Evolutionary conservation across 2,797 vertebrate species (phyloP), one percentile per base, ranked within the genome.

Genomic region (Mormyrus proboscirostris): DNA sequence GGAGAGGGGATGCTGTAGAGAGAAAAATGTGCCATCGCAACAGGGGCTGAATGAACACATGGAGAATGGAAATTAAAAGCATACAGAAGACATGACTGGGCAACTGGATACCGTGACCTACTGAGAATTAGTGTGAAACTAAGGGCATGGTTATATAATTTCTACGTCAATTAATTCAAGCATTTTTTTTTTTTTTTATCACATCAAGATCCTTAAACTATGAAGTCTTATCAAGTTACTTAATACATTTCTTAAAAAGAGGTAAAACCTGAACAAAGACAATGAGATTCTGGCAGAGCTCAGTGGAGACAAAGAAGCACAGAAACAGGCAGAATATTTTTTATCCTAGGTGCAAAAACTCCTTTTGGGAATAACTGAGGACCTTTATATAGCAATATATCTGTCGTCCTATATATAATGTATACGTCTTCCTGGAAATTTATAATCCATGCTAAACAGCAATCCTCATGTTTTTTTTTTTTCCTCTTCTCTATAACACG

Each of bases 101-200:
- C 94, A 96, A 93, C 93, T 95, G 93, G 95, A 94, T 95, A 91
- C 86, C 92, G 90, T 94, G 93, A 95, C 91, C 95, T 97, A 95
- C 95, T 91, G 93, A 92, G 92, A 92, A 94, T 95, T 94, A 94
- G 92, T 93, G 91, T 89, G 93, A 93, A 92, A 90, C 91, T 91
- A 94, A 91, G 1, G 65, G 90, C 94, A 95, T 94, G 95, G 94
- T 95, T 93, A 94, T 94, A 96, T 95, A 93, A 93, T 94, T 93
- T 95, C 94, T 93, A 93, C 95, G 94, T 94, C 95, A 95, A 95
- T 94, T 95, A 94, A 96, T 95, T 96, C 95, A 95, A 94, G 94
- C 94, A 94, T 94, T 94, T 94, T 94, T 96, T 95, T 95, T 95
- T 29, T 29, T 29, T 29, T 94, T 94, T 95, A 95, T 95, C 95